Conservation (phyloP, 2,797 vertebrate genomes). For the Percopsis omiscomaycus region DNA sequence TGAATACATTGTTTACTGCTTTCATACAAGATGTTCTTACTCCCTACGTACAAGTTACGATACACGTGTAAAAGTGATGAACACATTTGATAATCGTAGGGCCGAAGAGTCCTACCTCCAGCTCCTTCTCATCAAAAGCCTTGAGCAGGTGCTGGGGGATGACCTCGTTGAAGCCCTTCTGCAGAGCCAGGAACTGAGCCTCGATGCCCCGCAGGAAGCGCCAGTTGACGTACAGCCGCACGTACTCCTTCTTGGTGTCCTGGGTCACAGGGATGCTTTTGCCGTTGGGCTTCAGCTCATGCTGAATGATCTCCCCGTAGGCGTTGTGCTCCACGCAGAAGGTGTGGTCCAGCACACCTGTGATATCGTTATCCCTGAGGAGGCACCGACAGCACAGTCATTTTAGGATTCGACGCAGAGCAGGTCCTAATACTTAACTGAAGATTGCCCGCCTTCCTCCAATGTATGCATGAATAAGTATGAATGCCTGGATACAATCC, state of each 20-base stretch:
- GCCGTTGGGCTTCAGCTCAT: slow-evolving; percentile 96
- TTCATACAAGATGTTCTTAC: no score
- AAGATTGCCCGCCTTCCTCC: no score
- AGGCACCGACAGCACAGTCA: background rate
- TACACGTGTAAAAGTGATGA: no score
- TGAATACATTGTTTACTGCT: no score
- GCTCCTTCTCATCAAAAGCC: slow-evolving; percentile 96
- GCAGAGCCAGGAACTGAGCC: slow-evolving; percentile 95
- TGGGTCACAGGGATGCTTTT: slow-evolving; percentile 91
- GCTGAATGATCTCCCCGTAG: slow-evolving; percentile 96
- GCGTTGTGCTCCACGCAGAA: slow-evolving; percentile 98
- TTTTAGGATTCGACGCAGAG: no score
- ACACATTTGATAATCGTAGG: no score
- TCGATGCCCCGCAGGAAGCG: slow-evolving; percentile 95
- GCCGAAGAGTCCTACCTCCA: slow-evolving; percentile 80
- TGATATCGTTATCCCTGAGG: slow-evolving; percentile 89
- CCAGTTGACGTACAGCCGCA: slow-evolving; percentile 97
- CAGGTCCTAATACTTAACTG: no score
- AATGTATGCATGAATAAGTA: no score
- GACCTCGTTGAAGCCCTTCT: slow-evolving; percentile 98
- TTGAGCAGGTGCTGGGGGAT: slow-evolving; percentile 98
- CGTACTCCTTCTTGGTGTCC: slow-evolving; percentile 94
- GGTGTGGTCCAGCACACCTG: slow-evolving; percentile 95
- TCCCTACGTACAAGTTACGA: no score
- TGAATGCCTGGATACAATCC: no score